These are phyloP conservation scores for Drosophila mercatorum DNA, from an alignment of 2,888 invertebrate genomes.

Conservation along the genomic window DNA sequence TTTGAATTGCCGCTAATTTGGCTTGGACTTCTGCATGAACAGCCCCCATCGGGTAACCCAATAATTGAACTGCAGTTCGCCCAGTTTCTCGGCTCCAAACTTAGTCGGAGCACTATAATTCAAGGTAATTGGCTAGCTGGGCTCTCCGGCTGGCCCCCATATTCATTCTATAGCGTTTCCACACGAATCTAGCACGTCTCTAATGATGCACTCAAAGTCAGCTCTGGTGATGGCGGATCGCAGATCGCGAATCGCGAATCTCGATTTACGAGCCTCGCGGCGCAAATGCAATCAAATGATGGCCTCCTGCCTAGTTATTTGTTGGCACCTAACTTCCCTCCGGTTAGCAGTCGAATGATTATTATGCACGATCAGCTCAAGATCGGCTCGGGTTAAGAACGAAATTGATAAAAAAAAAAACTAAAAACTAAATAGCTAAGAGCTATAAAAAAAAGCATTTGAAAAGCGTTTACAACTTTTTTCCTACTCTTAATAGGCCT, in stretches of 20 bases:
- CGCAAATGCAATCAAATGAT: constrained; percentile 55
- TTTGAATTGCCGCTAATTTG: constrained; percentile 58
- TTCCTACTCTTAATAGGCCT: neutral
- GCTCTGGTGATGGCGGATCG: constrained; percentile 9
- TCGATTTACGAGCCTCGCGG: constrained; percentile 23
- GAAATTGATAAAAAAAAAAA: constrained; percentile 45
- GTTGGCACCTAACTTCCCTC: constrained; percentile 75
- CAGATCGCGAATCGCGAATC: constrained; percentile 12
- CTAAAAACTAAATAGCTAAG: constrained; percentile 11
- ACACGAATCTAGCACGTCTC: constrained; percentile 71
- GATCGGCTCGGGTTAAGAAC: constrained; percentile 36
- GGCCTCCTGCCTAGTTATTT: constrained; percentile 66
- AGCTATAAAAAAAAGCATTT: constrained; percentile 6
- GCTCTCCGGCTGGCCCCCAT: constrained; percentile 5
- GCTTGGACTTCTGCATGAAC: constrained; percentile 24
- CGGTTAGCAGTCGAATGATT: constrained; percentile 64
- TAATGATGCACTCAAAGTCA: constrained; percentile 76
- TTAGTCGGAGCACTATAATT: constrained; percentile 66
- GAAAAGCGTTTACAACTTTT: constrained; percentile 22
- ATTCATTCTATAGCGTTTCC: constrained; percentile 14
- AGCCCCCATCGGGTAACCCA: constrained; percentile 43
- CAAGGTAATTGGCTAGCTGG: constrained; percentile 60
- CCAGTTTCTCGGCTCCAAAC: constrained; percentile 47
- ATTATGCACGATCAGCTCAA: constrained; percentile 44
- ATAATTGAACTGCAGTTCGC: constrained; percentile 58